phyloP scores from a whole-genome alignment of 2,888 invertebrate species.

The Acrobasis suavella region DNA sequence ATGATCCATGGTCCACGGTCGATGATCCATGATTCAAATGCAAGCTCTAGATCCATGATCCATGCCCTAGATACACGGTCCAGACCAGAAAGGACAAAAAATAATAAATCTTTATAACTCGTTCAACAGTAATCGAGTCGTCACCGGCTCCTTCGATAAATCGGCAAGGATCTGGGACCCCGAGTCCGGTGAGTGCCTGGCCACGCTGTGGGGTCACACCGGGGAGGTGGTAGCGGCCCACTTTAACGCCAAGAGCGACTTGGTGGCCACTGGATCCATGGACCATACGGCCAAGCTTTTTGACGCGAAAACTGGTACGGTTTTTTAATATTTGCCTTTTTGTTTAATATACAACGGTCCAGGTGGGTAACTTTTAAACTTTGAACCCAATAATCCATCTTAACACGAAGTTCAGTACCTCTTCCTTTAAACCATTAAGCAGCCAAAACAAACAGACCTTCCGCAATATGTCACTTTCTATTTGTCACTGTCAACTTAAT shows the following conservation, averaged over 20 bases:
- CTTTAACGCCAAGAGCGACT: conserved; percentile 85
- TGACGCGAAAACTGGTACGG: conserved; percentile 84
- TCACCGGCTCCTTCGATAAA: conserved; percentile 92
- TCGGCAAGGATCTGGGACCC: conserved; percentile 89
- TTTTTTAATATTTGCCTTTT: conserved; percentile 7
- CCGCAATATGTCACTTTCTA: too few species aligned
- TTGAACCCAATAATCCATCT: too few species aligned
- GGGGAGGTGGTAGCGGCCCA: conserved; percentile 88
- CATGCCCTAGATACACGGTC: too few species aligned
- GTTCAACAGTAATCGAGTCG: conserved; percentile 84
- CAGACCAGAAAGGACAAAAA: too few species aligned
- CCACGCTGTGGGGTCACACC: conserved; percentile 87
- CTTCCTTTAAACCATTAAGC: too few species aligned
- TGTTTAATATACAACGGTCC: background rate
- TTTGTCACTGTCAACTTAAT: too few species aligned
- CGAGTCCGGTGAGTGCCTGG: conserved; percentile 84
- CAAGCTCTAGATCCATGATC: too few species aligned
- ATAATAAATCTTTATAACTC: background rate
- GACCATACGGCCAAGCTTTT: conserved; percentile 88
- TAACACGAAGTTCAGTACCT: too few species aligned
- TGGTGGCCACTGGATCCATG: conserved; percentile 89
- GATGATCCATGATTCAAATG: too few species aligned
- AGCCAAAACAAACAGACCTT: too few species aligned
- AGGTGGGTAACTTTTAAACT: too few species aligned
- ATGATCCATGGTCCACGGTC: too few species aligned